A percentile compares a stretch with the other conserved stretches of the same genome.
phyloP scores from a whole-genome alignment of 1,140 invertebrate genomes.

The Nasonia giraulti region DNA sequence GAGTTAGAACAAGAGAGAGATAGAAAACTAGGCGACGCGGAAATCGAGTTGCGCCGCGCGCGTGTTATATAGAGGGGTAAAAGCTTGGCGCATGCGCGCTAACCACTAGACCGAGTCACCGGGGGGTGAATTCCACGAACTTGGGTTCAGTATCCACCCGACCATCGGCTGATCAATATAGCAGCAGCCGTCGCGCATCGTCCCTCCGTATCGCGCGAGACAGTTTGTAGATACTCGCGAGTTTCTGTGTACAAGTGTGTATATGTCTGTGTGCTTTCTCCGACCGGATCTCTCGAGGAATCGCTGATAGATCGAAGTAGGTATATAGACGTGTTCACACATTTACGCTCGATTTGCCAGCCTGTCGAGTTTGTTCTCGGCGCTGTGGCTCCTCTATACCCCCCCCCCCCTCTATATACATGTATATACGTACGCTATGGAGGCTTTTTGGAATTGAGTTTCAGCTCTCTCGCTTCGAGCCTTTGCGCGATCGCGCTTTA shows the following conservation, averaged over 20 bases:
- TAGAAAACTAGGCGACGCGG: slow-evolving; percentile 23
- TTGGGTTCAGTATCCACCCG: slow-evolving; percentile 69
- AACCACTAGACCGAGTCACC: slow-evolving; percentile 53
- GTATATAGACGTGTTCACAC: neutral
- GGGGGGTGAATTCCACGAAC: slow-evolving; percentile 67
- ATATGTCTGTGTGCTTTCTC: neutral
- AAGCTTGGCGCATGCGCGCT: slow-evolving; percentile 60
- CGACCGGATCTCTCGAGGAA: neutral
- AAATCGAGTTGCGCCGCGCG: slow-evolving; percentile 20
- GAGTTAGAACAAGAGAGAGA: neutral
- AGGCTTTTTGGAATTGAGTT: neutral
- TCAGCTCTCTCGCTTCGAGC: neutral
- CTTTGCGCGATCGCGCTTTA: neutral
- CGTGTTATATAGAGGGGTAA: neutral
- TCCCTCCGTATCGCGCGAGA: neutral
- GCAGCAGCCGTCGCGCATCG: neutral
- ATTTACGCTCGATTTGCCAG: slow-evolving; percentile 14
- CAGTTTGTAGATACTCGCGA: neutral
- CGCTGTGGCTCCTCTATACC: too few species aligned
- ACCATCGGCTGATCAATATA: slow-evolving; percentile 72
- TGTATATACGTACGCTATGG: too few species aligned
- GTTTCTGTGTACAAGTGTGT: neutral
- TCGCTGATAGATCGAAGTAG: neutral
- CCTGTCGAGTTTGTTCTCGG: neutral
- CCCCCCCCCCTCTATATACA: too few species aligned